Conservation (phyloP, 2,113 vertebrate species). For the Carassius auratus region DNA sequence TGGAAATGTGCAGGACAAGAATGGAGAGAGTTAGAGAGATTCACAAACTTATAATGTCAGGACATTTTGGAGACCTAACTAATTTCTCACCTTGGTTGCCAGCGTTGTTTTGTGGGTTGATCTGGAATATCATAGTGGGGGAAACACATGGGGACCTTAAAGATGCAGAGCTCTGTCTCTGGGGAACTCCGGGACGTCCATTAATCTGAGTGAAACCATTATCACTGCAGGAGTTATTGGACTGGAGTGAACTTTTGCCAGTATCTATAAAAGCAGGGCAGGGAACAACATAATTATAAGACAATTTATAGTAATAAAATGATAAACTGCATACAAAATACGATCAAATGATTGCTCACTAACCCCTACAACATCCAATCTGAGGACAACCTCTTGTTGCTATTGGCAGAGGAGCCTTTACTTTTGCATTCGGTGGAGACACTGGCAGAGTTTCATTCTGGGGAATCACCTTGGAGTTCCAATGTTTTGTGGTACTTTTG, state of each 20-base stretch:
- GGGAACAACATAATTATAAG: background rate
- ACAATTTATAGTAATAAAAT: background rate
- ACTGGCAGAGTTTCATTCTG: background rate
- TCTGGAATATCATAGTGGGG: background rate
- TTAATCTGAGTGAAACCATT: background rate
- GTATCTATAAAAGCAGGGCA: background rate
- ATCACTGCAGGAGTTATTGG: background rate
- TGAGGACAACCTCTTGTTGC: background rate
- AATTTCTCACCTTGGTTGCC: slow-evolving; percentile 39
- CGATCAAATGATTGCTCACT: background rate
- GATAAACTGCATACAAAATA: background rate
- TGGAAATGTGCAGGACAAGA: background rate
- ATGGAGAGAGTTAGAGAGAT: background rate
- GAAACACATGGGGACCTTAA: slow-evolving; percentile 27
- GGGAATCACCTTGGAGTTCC: slow-evolving; percentile 52
- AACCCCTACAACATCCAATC: slow-evolving; percentile 26
- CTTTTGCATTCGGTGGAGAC: background rate
- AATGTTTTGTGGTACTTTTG: slow-evolving; percentile 32
- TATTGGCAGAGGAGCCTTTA: background rate
- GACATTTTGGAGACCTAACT: too few relatives aligned
- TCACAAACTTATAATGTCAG: background rate
- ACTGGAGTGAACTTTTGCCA: background rate
- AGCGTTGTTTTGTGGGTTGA: background rate
- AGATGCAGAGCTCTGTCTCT: background rate
- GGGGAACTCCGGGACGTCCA: background rate